Evolutionary conservation across 2,888 invertebrate genomes (phyloP), one percentile per base, ranked within the genome.

Genomic region (Cosmia trapezina): DNA sequence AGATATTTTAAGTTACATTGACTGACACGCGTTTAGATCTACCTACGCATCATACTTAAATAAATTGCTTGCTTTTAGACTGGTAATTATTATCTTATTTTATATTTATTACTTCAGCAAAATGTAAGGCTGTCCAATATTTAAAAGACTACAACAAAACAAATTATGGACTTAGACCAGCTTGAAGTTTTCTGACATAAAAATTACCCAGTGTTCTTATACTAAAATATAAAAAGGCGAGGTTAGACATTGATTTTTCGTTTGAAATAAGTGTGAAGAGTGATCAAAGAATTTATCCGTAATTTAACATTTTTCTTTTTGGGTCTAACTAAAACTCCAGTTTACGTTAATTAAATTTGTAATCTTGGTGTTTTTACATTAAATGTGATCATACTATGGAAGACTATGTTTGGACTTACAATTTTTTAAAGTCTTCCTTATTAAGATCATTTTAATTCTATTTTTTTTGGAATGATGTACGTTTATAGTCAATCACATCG

Each of bases 211-310:
- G 4, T 37, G 37, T 60, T 54, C 1, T 49, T 22, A 17, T 76
- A 53, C 8, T 59, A 14, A 49, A 62, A 49, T 7, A 6, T 67
- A 47, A 12, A 14, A 69, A 54, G 22, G 14, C 8, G 1, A 56
- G 0, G 28, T 41, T 8, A 47, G 17, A 59, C n/a, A 37, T 71
- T 45, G 9, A 49, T 57, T 54, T 49, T 17, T 57, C 12, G 62
- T 62, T 77, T 54, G 43, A 77, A 78, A 63, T 71, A 28, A 3
- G 28, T 28, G 45, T 53, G 57, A 51, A 51, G 17, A 51, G n/a
- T 8, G 4, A n/a, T 68, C 41, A 5, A 22, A 45, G 4, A 19
- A 45, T 14, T 71, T 60, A 3, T 45, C 2, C 12, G 17, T 19
- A 9, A 14, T 51, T 37, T 22, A 37, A 4, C 9, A 37, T 72